Base-by-base conservation (phyloP, 2,113 vertebrate genomes). In the Zingel zingel region DNA sequence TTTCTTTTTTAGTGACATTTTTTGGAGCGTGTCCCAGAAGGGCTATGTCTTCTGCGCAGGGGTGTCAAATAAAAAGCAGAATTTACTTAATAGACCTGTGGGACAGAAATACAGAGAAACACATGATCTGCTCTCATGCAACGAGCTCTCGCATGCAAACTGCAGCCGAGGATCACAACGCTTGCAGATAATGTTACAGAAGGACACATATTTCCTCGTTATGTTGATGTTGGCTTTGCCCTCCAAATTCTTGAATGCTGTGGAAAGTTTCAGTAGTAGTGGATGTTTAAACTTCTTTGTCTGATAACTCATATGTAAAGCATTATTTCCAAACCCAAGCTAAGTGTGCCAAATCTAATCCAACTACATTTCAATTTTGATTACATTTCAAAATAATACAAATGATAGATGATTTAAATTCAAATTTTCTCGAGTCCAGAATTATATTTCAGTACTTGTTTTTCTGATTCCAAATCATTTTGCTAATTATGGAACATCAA, bases 11-110 rank as follows among this genome's bases (percentile, higher is more conserved):
- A 59, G 30, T 65, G 53, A 85, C 68, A 57, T 13, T 82, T 43
- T 74, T 69, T 81, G 73, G 74, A 77, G 39, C 77, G 56, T 63
- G 68, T 86, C 79, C 86, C 79, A 77, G 84, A 84, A 81, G 77
- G 68, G 16, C 69, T 88, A 47, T 75, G 51, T 11, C 36, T 45
- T 77, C n/a, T 14, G 25, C 12, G 61, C 65, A 53, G 74, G 54
- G 53, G 86, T 85, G 81, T 92, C 87, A 85, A 74, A 74, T 68
- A 54, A 88, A 85, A 89, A 74, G 50, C 68, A 62, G 57, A 92
- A 91, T 93, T 87, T 56, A 56, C 50, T 88, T 93, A 89, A 93
- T 90, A 77, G 78, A 91, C 64, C 80, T 72, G 86, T 69, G 75
- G 79, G 79, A 86, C 65, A 59, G 51, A 83, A 81, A 76, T 4